These are phyloP conservation scores for Pseudorhombus dupliciocellatus DNA, from an alignment of 2,113 vertebrate genomes.

Conservation along the genomic window DNA sequence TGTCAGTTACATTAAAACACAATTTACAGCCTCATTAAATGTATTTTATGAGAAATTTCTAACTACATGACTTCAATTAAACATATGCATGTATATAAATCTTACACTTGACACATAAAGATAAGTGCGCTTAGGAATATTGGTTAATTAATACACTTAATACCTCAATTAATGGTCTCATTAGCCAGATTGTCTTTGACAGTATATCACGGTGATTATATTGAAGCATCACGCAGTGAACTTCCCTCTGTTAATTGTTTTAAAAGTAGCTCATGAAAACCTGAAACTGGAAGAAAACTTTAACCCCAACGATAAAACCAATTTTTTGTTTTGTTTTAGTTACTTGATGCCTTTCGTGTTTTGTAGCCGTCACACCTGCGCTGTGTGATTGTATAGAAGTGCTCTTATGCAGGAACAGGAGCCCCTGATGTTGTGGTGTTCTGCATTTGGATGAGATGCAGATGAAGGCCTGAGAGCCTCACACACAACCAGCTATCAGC, in stretches of 20 bases:
- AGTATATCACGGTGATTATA: constrained; percentile 18
- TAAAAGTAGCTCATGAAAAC: constrained; percentile 8
- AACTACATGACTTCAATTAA: not conserved
- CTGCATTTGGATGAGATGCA: constrained; percentile 74
- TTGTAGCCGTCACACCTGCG: constrained; percentile 38
- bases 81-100: not conserved
- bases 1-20: not conserved
- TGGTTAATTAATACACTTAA: constrained; percentile 26
- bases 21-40: not conserved
- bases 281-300: not conserved
- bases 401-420: constrained; percentile 35
- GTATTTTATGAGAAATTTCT: not conserved
- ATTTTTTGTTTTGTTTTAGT: constrained; percentile 27
- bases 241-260: constrained; percentile 2
- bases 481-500: constrained; percentile 55
- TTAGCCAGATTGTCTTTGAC: constrained; percentile 14
- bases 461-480: constrained; percentile 60
- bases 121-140: constrained; percentile 22
- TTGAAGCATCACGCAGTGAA: not conserved
- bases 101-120: not conserved
- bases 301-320: not conserved
- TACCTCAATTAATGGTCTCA: constrained; percentile 21
- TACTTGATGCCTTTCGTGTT: constrained; percentile 52
- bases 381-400: constrained; percentile 35
- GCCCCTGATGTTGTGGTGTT: constrained; percentile 61